Evolutionary conservation across 2,113 vertebrate genomes (phyloP).

Genomic region (Ammospiza caudacuta): DNA sequence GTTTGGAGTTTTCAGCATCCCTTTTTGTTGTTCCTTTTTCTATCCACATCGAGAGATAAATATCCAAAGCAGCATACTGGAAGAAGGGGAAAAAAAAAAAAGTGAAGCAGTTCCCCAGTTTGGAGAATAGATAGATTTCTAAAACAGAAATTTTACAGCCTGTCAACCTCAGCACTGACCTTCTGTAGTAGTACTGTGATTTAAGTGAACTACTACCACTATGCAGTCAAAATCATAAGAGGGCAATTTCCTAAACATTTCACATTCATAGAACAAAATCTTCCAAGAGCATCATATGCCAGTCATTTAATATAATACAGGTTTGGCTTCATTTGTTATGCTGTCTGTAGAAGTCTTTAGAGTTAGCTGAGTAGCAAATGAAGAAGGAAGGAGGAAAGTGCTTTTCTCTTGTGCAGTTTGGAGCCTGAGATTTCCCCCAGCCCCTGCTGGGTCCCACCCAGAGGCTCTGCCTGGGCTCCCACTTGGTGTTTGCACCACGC

Average conservation of each 20-base stretch:
- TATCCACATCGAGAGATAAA: not conserved
- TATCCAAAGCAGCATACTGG: not conserved
- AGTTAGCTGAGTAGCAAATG: not conserved
- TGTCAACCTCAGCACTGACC: constrained; percentile 2
- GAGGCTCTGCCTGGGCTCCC: not conserved
- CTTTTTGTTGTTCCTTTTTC: not conserved
- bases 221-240: constrained; percentile 13
- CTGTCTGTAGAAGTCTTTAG: not conserved
- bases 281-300: not conserved
- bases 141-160: constrained; percentile 36
- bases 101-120: not conserved
- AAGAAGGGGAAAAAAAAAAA: not conserved
- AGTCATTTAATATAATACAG: not conserved
- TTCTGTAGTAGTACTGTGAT: constrained; percentile 11
- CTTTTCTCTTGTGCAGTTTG: not conserved
- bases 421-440: not conserved
- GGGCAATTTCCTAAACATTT: constrained; percentile 40
- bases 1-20: not conserved
- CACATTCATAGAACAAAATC: not conserved
- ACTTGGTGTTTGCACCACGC: not conserved
- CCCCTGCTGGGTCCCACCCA: not conserved
- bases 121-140: not conserved
- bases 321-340: not conserved
- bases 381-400: not conserved
- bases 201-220: constrained; percentile 14